phyloP scores from a whole-genome alignment of 2,113 vertebrate species.

The Genyomyrus donnyi region DNA sequence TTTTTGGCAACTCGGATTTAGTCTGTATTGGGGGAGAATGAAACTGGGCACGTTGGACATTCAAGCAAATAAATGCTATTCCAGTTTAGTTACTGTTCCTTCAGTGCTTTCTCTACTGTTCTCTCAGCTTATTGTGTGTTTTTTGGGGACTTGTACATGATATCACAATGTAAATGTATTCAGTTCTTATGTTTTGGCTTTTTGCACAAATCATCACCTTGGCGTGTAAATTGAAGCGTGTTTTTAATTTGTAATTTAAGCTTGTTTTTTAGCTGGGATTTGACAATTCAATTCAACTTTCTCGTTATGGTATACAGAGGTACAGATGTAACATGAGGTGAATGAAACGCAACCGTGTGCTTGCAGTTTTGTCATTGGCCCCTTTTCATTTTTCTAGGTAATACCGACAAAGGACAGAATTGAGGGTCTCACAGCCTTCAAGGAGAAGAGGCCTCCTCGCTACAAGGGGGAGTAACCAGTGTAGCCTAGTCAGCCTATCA shows the following conservation, averaged over 20 bases:
- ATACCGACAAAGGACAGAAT: constrained; percentile 93
- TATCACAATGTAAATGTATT: not conserved
- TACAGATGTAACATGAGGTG: not conserved
- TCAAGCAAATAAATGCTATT: not conserved
- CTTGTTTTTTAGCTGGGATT: not conserved
- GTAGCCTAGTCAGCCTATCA: not conserved
- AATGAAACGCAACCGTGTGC: not conserved
- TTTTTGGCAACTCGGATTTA: not conserved
- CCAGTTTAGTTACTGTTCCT: not conserved
- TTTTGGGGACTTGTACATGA: not conserved
- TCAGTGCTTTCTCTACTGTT: not conserved
- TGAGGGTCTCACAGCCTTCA: constrained; percentile 92
- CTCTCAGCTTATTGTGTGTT: not conserved
- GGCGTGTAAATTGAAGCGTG: not conserved
- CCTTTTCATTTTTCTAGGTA: constrained; percentile 60
- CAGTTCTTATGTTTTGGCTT: not conserved
- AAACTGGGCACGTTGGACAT: not conserved
- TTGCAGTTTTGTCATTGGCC: not conserved
- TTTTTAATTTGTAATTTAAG: not conserved
- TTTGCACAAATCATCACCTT: not conserved
- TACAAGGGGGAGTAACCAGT: constrained; percentile 81
- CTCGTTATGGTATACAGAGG: not conserved
- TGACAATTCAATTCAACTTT: not conserved
- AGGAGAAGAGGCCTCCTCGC: constrained; percentile 83
- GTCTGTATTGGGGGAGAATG: not conserved